These are phyloP conservation scores for Eupithecia inturbata DNA, from an alignment of 2,888 invertebrate species.

Conservation along the genomic window DNA sequence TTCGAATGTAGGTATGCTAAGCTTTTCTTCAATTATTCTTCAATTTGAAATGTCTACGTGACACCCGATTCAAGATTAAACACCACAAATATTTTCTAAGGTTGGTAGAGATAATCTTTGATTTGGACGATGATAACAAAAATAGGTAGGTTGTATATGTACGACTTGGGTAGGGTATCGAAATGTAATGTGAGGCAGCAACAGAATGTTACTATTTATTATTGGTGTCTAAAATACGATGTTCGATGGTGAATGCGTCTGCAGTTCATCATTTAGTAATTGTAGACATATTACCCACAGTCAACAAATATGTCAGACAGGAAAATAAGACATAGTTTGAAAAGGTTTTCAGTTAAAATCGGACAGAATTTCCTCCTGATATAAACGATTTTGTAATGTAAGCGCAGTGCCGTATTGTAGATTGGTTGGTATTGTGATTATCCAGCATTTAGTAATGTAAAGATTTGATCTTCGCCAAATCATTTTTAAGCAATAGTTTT, in stretches of 20 bases:
- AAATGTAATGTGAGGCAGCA: slow-evolving; percentile 50
- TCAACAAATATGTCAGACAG: background rate
- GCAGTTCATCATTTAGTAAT: slow-evolving; percentile 26
- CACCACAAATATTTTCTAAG: background rate
- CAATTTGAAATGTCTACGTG: background rate
- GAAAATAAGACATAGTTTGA: background rate
- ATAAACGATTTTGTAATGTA: slow-evolving; percentile 6
- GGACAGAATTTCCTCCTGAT: slow-evolving; percentile 7
- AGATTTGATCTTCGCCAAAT: slow-evolving; percentile 21
- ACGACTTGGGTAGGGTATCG: slow-evolving; percentile 15
- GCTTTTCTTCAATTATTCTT: background rate
- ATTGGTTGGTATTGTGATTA: slow-evolving; percentile 9
- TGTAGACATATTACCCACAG: background rate
- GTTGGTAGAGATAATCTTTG: background rate
- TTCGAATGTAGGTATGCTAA: background rate
- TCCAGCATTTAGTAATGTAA: background rate
- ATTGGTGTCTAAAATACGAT: slow-evolving; percentile 52
- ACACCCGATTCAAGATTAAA: too few relatives aligned
- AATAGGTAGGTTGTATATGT: background rate
- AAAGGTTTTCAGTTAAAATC: slow-evolving; percentile 12
- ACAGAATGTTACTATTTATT: slow-evolving; percentile 40
- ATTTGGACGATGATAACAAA: background rate
- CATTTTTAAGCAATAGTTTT: slow-evolving; percentile 24
- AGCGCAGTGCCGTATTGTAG: background rate
- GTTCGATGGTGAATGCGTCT: slow-evolving; percentile 45